phyloP scores from a whole-genome alignment of 35 echinoderm and acorn worm genomes.

The Apostichopus californicus region DNA sequence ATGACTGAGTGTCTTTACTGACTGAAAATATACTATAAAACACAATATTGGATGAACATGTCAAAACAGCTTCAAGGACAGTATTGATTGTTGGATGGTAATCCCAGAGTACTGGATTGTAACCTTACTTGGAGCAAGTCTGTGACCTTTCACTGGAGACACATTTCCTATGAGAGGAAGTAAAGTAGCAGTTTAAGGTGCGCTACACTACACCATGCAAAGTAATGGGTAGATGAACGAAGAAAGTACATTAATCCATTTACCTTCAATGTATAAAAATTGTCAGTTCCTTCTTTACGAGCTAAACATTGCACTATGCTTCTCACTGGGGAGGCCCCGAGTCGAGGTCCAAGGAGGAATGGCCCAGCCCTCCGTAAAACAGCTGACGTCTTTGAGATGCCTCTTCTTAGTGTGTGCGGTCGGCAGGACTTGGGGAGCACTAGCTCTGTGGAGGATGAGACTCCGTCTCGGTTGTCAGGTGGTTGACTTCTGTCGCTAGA shows the following conservation, averaged over 20 bases:
- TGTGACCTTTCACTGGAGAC: too few relatives aligned
- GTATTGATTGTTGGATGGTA: too few relatives aligned
- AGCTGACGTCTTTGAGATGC: conserved; percentile 18
- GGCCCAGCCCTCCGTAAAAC: conserved; percentile 84
- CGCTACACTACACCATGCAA: too few relatives aligned
- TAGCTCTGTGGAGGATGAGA: conserved; percentile 44
- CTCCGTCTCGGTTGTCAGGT: background rate
- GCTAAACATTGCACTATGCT: conserved; percentile 98
- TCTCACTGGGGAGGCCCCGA: conserved; percentile 90
- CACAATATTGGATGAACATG: too few relatives aligned
- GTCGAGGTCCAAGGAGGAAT: conserved; percentile 81
- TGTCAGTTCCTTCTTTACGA: conserved; percentile 81
- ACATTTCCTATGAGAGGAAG: too few relatives aligned
- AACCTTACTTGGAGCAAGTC: too few relatives aligned
- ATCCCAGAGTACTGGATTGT: too few relatives aligned
- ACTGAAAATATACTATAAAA: too few relatives aligned
- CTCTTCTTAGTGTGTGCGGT: conserved; percentile 10
- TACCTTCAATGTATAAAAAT: conserved; percentile 97
- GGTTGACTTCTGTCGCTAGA: conserved; percentile 24
- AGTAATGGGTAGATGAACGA: too few relatives aligned
- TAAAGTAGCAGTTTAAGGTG: too few relatives aligned
- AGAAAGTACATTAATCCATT: background rate
- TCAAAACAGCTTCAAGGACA: too few relatives aligned
- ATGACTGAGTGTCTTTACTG: too few relatives aligned
- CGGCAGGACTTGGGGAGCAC: conserved; percentile 11